A percentile compares a stretch with the other conserved stretches of the same genome.
phyloP scores from a whole-genome alignment of 2,888 invertebrate species.

The Heliconius aoede region DNA sequence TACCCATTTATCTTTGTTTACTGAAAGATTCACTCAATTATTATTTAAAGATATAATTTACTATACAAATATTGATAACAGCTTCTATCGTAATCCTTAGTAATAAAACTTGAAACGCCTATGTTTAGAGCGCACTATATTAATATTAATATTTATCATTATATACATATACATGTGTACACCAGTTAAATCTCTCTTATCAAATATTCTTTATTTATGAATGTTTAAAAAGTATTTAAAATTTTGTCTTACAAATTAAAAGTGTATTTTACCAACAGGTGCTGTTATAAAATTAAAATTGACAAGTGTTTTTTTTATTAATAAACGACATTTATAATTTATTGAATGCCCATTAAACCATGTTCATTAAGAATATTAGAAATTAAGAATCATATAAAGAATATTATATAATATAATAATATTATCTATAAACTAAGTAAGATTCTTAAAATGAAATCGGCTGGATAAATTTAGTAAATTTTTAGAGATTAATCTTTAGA shows the following conservation, averaged over 20 bases:
- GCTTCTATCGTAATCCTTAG: slow-evolving; percentile 7
- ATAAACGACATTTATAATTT: too few species aligned
- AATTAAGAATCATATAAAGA: too few species aligned
- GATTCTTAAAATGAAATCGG: too few species aligned
- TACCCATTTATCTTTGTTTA: slow-evolving; percentile 8
- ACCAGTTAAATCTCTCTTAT: not conserved
- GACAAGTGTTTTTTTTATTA: not conserved
- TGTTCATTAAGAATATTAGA: too few species aligned
- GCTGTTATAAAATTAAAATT: not conserved
- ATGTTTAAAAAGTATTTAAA: not conserved
- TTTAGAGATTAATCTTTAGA: too few species aligned
- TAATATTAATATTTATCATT: not conserved
- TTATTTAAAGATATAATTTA: slow-evolving; percentile 23
- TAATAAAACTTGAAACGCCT: slow-evolving; percentile 18
- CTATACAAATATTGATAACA: slow-evolving; percentile 14
- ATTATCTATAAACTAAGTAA: too few species aligned
- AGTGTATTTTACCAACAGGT: not conserved
- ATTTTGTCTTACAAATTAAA: not conserved
- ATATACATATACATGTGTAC: not conserved
- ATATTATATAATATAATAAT: too few species aligned
- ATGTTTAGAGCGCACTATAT: slow-evolving; percentile 1
- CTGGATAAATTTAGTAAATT: too few species aligned
- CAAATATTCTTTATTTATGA: slow-evolving; percentile 13
- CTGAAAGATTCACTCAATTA: slow-evolving; percentile 46
- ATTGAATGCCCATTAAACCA: too few species aligned